Conservation (phyloP, 92 coral and sea anemone genomes). For the Palythoa grandis region DNA sequence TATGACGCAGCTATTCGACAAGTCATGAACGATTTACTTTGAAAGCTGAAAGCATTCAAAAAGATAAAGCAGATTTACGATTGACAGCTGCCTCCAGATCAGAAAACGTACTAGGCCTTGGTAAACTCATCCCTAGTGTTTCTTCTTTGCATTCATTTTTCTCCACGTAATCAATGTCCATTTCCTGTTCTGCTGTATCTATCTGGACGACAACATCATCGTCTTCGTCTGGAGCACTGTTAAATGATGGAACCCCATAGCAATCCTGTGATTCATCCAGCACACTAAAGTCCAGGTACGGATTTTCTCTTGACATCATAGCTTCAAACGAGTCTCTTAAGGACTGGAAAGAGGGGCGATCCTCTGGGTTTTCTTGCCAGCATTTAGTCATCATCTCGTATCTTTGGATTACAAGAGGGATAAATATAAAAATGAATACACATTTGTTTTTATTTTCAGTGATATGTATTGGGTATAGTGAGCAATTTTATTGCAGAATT, state of each 20-base stretch:
- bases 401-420: neutral
- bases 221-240: constrained; percentile 32
- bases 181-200: neutral
- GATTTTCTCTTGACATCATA: constrained; percentile 44
- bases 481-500: too few relatives aligned
- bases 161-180: neutral
- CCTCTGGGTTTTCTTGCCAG: constrained; percentile 25
- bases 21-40: too few relatives aligned
- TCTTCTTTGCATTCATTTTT: neutral
- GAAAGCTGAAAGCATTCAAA: neutral
- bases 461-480: too few relatives aligned
- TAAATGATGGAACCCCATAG: constrained; percentile 33
- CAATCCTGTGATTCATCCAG: constrained; percentile 38
- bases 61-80: constrained; percentile 14
- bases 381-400: constrained; percentile 36
- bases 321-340: constrained; percentile 22
- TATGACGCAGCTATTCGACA: too few relatives aligned
- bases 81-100: constrained; percentile 25
- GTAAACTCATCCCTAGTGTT: neutral
- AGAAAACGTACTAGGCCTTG: constrained; percentile 12
- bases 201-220: neutral
- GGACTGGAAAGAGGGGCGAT: constrained; percentile 30
- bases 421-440: neutral
- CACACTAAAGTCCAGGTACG: constrained; percentile 37
- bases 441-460: neutral